A percentile compares a stretch with the other conserved stretches of the same genome.
Evolutionary conservation across 2,113 vertebrate species (phyloP).

Genomic region (Nibea albiflora): DNA sequence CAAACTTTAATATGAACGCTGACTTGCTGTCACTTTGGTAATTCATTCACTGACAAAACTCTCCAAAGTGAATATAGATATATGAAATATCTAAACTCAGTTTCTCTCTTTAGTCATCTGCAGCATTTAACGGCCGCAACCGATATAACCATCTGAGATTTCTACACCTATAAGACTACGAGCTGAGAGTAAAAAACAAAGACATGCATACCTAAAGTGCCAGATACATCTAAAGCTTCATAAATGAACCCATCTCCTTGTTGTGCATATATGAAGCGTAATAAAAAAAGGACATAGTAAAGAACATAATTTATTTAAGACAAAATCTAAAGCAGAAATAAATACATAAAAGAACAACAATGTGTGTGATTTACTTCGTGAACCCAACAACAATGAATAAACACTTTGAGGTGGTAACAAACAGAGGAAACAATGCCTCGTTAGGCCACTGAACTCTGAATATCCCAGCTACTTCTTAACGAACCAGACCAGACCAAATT

Average conservation of each 20-base stretch:
- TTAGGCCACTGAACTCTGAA: slow-evolving; percentile 57
- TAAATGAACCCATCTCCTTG: background rate
- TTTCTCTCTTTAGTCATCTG: slow-evolving; percentile 19
- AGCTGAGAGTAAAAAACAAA: background rate
- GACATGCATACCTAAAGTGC: background rate
- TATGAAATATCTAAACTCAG: slow-evolving; percentile 1
- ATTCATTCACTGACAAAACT: slow-evolving; percentile 1
- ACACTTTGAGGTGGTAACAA: slow-evolving; percentile 73
- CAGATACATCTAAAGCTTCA: background rate
- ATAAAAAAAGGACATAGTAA: slow-evolving; percentile 43
- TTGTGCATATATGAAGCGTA: background rate
- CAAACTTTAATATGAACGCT: background rate
- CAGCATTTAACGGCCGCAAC: background rate
- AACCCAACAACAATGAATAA: slow-evolving; percentile 70
- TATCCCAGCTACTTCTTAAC: slow-evolving; percentile 63
- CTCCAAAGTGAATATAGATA: slow-evolving; percentile 6
- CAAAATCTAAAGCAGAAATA: slow-evolving; percentile 81
- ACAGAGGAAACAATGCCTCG: slow-evolving; percentile 55
- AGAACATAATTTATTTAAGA: slow-evolving; percentile 86
- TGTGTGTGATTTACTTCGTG: slow-evolving; percentile 65
- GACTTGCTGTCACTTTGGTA: slow-evolving; percentile 7
- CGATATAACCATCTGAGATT: background rate
- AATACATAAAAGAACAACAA: slow-evolving; percentile 78
- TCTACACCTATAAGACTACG: background rate
- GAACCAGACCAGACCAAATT: slow-evolving; percentile 5